phyloP scores from a whole-genome alignment of 2,113 vertebrate species.

The Oryzias javanicus region DNA sequence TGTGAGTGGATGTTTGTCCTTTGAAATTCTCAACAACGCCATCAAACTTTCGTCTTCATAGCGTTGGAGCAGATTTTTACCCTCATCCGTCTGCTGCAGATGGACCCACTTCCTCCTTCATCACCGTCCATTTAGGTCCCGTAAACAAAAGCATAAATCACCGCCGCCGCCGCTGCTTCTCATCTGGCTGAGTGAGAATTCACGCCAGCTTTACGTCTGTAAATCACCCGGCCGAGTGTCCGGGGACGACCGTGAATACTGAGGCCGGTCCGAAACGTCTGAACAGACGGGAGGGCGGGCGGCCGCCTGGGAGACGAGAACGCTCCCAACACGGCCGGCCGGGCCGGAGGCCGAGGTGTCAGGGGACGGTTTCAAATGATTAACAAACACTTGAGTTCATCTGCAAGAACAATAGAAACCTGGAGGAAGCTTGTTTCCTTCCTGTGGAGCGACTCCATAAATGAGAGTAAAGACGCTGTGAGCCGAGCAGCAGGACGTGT shows the following conservation, averaged over 20 bases:
- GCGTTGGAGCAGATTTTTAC: background rate
- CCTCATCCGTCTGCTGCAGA: slow-evolving; percentile 13
- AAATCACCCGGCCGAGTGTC: slow-evolving; percentile 45
- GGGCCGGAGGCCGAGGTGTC: slow-evolving; percentile 1
- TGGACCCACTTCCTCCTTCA: slow-evolving; percentile 9
- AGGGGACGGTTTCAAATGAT: background rate
- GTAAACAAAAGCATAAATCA: slow-evolving; percentile 65
- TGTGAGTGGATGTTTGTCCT: no score
- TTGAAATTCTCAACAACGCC: no score
- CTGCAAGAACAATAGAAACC: slow-evolving; percentile 14
- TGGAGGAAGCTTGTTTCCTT: slow-evolving; percentile 35
- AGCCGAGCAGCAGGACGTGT: background rate
- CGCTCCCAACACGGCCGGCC: no score
- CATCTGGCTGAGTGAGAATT: slow-evolving; percentile 45
- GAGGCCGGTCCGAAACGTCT: slow-evolving; percentile 39
- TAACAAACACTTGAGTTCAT: slow-evolving; percentile 28
- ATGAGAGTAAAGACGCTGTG: background rate
- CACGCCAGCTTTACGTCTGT: slow-evolving; percentile 37
- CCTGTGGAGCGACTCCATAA: background rate
- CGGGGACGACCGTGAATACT: slow-evolving; percentile 33
- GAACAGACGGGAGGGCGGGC: slow-evolving; percentile 42
- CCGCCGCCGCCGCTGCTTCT: slow-evolving; percentile 9
- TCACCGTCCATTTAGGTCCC: slow-evolving; percentile 43
- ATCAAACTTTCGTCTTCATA: no score
- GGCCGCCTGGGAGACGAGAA: slow-evolving; percentile 9